These are phyloP conservation scores for Eupithecia abbreviata DNA, from an alignment of 2,888 invertebrate species.

Conservation along the genomic window DNA sequence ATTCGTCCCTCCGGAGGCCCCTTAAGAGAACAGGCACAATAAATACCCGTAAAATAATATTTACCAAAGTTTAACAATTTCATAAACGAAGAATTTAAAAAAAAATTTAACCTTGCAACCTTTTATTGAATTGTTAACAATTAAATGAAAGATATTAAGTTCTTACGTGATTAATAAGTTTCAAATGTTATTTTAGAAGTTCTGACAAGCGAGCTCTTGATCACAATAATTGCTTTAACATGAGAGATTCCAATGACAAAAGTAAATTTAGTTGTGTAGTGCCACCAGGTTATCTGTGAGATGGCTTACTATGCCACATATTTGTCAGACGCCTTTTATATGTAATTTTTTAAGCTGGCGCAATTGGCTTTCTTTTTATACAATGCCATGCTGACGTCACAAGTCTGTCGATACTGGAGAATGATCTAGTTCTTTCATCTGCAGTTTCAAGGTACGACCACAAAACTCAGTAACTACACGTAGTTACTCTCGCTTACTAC, in stretches of 20 bases:
- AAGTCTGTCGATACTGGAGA: too few relatives aligned
- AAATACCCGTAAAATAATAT: not conserved
- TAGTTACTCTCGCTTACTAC: too few relatives aligned
- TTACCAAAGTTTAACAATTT: not conserved
- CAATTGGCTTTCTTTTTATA: too few relatives aligned
- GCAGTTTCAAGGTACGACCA: too few relatives aligned
- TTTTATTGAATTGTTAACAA: not conserved
- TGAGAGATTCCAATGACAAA: not conserved
- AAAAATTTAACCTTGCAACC: not conserved
- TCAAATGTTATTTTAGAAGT: not conserved
- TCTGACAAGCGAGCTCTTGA: not conserved
- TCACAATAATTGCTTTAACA: constrained; percentile 3
- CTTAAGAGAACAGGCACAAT: not conserved
- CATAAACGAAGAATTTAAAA: not conserved
- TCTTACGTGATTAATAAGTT: not conserved
- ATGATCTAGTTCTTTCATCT: too few relatives aligned
- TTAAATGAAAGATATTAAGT: not conserved
- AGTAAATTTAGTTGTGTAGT: not conserved
- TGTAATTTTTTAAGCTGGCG: too few relatives aligned
- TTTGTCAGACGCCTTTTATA: too few relatives aligned
- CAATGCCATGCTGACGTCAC: too few relatives aligned
- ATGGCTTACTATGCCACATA: not conserved
- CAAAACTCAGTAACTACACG: too few relatives aligned
- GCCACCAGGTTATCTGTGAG: not conserved
- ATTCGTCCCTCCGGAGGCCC: too few relatives aligned